Conservation (phyloP, 2,797 vertebrate species). For the Garrulus glandarius region DNA sequence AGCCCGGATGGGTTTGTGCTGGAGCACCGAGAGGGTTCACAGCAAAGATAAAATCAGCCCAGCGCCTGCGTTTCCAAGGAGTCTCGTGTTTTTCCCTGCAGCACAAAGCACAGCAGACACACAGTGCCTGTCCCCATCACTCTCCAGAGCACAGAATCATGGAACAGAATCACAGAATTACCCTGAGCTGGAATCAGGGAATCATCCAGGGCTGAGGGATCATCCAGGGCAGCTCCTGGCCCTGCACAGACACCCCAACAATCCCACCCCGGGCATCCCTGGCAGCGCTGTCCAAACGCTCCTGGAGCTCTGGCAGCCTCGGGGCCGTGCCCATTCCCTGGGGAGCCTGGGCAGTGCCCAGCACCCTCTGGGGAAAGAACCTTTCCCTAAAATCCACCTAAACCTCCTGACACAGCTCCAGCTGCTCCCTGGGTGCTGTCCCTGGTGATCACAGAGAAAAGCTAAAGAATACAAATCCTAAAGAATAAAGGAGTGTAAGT, state of each 20-base stretch:
- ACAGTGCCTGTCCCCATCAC: not conserved
- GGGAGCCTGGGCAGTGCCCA: not conserved
- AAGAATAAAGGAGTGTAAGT: not conserved
- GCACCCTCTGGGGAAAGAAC: not conserved
- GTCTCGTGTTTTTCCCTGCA: accelerated
- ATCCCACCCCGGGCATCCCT: not conserved
- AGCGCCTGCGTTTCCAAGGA: not conserved
- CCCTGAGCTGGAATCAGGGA: not conserved
- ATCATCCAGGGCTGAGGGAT: accelerated
- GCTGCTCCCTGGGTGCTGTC: accelerated
- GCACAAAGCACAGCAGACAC: not conserved
- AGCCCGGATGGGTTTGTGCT: not conserved
- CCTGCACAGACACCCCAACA: not conserved
- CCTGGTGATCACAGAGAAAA: not conserved
- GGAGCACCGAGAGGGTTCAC: not conserved
- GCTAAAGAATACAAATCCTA: not conserved
- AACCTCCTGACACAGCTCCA: not conserved
- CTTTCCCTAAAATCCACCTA: not conserved
- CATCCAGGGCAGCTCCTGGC: accelerated
- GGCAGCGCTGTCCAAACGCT: not conserved
- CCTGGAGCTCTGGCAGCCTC: not conserved
- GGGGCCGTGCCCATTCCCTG: not conserved
- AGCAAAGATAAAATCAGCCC: not conserved
- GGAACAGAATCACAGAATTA: not conserved
- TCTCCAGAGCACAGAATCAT: not conserved